Base-by-base conservation (phyloP, 2,797 vertebrate genomes). In the Dryobates pubescens region DNA sequence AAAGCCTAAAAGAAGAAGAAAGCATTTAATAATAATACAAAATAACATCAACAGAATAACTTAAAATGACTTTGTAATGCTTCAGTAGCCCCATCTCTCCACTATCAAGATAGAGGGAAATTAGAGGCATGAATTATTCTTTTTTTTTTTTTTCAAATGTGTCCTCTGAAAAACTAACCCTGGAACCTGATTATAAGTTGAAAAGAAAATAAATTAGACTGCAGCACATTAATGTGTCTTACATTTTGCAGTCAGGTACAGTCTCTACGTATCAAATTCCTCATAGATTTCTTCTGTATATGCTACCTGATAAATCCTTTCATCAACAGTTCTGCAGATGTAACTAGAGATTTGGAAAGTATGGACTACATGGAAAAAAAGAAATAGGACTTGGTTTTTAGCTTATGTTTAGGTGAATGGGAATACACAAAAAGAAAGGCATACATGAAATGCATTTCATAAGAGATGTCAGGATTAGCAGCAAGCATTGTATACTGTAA, bases 51-150 rank as follows among this genome's bases (percentile, higher is more conserved):
- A 76, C 38, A 84, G 83, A 93, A 86, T 57, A 86, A 79, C n/a
- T 22, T 67, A 45, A 90, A 94, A 67, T 90, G 6, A 74, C 64
- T 93, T 82, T 20, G 70, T 22, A 92, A 91, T 86, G 88, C 91
- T 93, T 91, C 86, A 92, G 56, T 75, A 88, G 58, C 67, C n/a
- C 45, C 86, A 68, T 96, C 77, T 95, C 75, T 89, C 32, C 19
- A 16, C 62, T 86, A 77, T 79, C 75, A 82, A 88, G 68, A 67
- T 93, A 91, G 77, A 79, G 53, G 32, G 49, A 90, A 91, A 90
- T 77, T 86, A 29, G 51, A 92, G 72, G 57, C 0, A 0, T 74
- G 71, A 92, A 82, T 88, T 95, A 88, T 43, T 90, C 65, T 71
- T 23, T 88, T 89, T 23, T 23, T 88, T 89, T 23, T 88, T 89